Percentiles rank a stretch among this genome's conserved stretches.
Conservation (phyloP, 2,113 vertebrate genomes). For the Rhadina sibilatrix region DNA sequence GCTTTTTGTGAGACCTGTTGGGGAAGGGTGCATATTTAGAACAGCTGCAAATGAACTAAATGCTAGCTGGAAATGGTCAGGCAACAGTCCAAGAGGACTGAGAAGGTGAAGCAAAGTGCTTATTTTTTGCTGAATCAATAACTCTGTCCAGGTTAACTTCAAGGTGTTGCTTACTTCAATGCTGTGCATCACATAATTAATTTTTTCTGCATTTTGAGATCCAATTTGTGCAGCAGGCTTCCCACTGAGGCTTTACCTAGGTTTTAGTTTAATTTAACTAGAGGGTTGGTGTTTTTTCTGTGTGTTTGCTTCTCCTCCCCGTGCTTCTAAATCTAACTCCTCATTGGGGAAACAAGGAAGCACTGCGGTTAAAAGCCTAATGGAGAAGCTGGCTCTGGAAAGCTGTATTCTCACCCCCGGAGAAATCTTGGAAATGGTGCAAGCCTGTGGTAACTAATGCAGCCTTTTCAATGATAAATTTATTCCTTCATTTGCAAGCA, state of each 20-base stretch:
- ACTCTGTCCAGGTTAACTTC: slow-evolving; percentile 30
- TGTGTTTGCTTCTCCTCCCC: background rate
- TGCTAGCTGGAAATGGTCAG: slow-evolving; percentile 33
- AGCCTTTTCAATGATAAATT: slow-evolving; percentile 33
- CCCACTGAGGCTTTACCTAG: slow-evolving; percentile 17
- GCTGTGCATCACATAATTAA: slow-evolving; percentile 37
- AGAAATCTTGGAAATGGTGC: slow-evolving; percentile 62
- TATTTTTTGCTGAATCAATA: slow-evolving; percentile 42
- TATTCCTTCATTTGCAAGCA: slow-evolving; percentile 39
- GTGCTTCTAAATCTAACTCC: slow-evolving; percentile 33
- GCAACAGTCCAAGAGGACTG: slow-evolving; percentile 42
- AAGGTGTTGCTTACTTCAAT: slow-evolving; percentile 47
- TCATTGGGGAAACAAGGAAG: slow-evolving; percentile 49
- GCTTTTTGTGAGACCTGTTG: background rate
- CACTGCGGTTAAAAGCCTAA: slow-evolving; percentile 49
- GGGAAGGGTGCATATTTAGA: background rate
- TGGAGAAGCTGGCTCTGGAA: slow-evolving; percentile 50
- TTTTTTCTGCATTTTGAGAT: slow-evolving; percentile 15
- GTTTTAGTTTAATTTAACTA: slow-evolving; percentile 59
- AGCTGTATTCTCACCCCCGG: slow-evolving; percentile 53
- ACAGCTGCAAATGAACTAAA: slow-evolving; percentile 53
- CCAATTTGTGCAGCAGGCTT: background rate
- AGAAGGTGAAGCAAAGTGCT: slow-evolving; percentile 2
- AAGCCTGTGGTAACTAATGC: slow-evolving; percentile 10
- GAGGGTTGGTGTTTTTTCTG: background rate